Conservation (phyloP, 2,797 vertebrate species). For the Gymnoscopelus braueri region DNA sequence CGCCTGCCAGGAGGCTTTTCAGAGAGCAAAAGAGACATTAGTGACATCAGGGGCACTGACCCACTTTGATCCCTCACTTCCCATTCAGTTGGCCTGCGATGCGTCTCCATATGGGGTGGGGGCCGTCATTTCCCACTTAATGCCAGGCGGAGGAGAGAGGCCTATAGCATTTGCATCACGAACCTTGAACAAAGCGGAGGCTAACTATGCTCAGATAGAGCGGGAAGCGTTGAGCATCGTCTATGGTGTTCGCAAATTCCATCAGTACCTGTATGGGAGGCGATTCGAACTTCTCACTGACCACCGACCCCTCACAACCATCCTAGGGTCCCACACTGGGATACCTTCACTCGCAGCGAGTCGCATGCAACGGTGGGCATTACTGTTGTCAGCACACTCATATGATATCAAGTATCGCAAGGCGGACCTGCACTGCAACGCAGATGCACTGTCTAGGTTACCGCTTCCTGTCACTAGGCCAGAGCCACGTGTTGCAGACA, state of each 20-base stretch:
- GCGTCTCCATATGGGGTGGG: too few species aligned
- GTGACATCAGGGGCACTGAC: too few species aligned
- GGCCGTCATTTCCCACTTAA: neutral
- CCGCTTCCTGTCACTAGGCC: too few species aligned
- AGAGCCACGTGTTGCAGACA: neutral
- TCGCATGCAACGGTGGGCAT: neutral
- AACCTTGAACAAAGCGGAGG: conserved; percentile 15
- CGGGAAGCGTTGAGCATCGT: conserved; percentile 5
- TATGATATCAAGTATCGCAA: conserved; percentile 30
- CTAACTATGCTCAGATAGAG: conserved; percentile 21
- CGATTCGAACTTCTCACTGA: conserved; percentile 16
- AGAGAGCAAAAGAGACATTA: too few species aligned
- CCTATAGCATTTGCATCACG: conserved; percentile 16
- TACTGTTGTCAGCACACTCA: conserved; percentile 25
- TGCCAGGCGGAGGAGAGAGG: too few species aligned
- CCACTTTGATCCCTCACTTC: too few species aligned
- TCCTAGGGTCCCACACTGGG: neutral
- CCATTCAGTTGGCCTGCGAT: too few species aligned
- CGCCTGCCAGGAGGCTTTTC: too few species aligned
- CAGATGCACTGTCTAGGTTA: too few species aligned
- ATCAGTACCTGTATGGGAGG: conserved; percentile 3
- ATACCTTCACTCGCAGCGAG: conserved; percentile 8
- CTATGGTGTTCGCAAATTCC: neutral
- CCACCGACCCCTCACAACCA: conserved; percentile 15
- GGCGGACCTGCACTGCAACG: neutral